These are phyloP conservation scores for Xenopus laevis DNA, from an alignment of 2,113 vertebrate genomes.

Conservation along the genomic window DNA sequence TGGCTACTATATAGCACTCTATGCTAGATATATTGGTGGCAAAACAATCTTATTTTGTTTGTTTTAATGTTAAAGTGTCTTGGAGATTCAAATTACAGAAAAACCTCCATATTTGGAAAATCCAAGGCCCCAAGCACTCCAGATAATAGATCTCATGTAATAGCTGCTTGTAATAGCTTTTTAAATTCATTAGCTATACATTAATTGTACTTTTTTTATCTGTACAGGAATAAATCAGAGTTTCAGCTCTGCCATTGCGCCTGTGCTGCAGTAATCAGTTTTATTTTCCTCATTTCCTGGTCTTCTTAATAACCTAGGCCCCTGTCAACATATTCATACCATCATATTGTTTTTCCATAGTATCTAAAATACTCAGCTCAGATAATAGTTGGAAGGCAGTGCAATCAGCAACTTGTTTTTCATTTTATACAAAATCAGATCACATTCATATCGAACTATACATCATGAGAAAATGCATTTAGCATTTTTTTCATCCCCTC, in stretches of 20 bases:
- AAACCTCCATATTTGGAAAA: too few relatives aligned
- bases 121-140: too few relatives aligned
- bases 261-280: conserved; percentile 6
- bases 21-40: too few relatives aligned
- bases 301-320: conserved; percentile 4
- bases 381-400: conserved; percentile 32
- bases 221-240: too few relatives aligned
- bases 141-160: too few relatives aligned
- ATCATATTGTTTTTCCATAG: conserved; percentile 14
- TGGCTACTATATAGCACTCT: too few relatives aligned
- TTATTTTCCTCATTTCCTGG: conserved; percentile 19
- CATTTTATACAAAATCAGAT: conserved; percentile 44
- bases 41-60: too few relatives aligned
- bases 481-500: conserved; percentile 1
- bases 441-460: conserved; percentile 35
- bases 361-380: conserved; percentile 19
- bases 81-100: too few relatives aligned
- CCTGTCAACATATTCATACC: conserved; percentile 25
- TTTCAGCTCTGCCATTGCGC: too few relatives aligned
- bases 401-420: conserved; percentile 39
- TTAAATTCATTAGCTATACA: too few relatives aligned
- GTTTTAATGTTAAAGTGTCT: not conserved
- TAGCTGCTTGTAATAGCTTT: too few relatives aligned
- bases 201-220: too few relatives aligned
- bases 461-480: conserved; percentile 9